Evolutionary conservation across 2,888 invertebrate genomes (phyloP).

Genomic region (Schizotus pectinicornis): DNA sequence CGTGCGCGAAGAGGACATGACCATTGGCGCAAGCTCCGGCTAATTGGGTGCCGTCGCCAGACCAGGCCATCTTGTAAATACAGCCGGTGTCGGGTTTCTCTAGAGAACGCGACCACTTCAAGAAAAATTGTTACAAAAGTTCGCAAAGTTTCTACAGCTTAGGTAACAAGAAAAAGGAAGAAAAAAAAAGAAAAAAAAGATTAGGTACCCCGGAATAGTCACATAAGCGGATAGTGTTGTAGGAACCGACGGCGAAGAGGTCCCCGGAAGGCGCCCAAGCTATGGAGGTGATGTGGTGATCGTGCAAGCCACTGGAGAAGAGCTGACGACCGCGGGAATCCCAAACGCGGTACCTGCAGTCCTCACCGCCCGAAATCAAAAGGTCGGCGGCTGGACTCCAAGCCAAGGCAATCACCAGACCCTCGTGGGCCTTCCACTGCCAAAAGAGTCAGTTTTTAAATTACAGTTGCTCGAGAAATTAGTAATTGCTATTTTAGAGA

Average conservation of each 20-base stretch:
- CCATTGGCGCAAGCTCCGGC: conserved; percentile 95
- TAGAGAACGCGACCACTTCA: conserved; percentile 91
- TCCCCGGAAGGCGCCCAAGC: conserved; percentile 93
- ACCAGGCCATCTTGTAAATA: conserved; percentile 90
- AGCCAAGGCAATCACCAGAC: conserved; percentile 85
- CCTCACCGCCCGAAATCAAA: conserved; percentile 95
- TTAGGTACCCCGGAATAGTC: conserved; percentile 90
- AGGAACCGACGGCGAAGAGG: conserved; percentile 90
- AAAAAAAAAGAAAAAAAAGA: no score
- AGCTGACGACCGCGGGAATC: conserved; percentile 88
- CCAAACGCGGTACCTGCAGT: conserved; percentile 86
- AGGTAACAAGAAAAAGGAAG: no score
- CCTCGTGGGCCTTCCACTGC: conserved; percentile 97
- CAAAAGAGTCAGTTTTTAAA: conserved; percentile 40
- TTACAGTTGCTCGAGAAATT: neutral
- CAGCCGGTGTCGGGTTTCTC: conserved; percentile 91
- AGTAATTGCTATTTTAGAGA: no score
- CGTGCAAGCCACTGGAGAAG: conserved; percentile 83
- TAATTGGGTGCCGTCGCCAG: conserved; percentile 93
- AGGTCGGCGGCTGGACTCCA: conserved; percentile 95
- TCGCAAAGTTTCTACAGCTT: no score
- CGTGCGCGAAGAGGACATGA: conserved; percentile 87
- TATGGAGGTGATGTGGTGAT: conserved; percentile 89
- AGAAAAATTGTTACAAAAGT: conserved; percentile 5
- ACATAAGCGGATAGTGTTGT: conserved; percentile 89